Evolutionary conservation across 2,113 vertebrate species (phyloP), one percentile per base, ranked within the genome.

Genomic region (Chaetura pelagica): DNA sequence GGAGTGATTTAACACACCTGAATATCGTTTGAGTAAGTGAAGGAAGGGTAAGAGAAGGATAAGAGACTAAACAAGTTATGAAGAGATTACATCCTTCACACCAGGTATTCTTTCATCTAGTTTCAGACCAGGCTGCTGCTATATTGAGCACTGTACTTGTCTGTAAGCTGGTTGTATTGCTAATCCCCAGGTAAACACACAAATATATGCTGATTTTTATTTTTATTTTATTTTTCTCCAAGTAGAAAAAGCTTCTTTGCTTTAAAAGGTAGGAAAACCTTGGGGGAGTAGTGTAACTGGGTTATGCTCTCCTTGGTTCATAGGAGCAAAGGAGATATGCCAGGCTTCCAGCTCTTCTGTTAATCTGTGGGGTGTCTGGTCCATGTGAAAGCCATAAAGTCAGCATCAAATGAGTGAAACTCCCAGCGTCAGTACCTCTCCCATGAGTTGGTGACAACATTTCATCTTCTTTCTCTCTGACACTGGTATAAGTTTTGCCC

Each of bases 111-210:
- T 48, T 84, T 51, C 2, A 4, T 26, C 15, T 58, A 8, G 6
- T 80, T 92, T 86, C 42, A 52, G 69, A 42, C 67, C 48, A 40
- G 23, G 22, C 26, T 52, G 32, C 46, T 72, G 52, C 57, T 79
- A 3, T 26, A 4, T 0, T 80, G 40, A 54, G 30, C 5, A 5
- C 32, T 63, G 2, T 11, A 58, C 29, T n/a, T 38, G 6, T 59
- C 49, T 0, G 1, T 84, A 22, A 24, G 34, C 48, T 64, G 61
- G 8, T 42, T 69, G 6, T 78, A 6, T 55, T 84, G 38, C n/a
- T 66, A 22, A 66, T 49, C 13, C 3, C 4, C n/a, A 54, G 17
- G 32, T 4, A 38, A 6, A n/a, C 3, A 30, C 17, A 44, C 4
- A 82, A 32, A 49, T 63, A 63, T 4, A 15, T 69, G 27, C n/a